Evolutionary conservation across 2,113 vertebrate species (phyloP), one percentile per base, ranked within the genome.

Genomic region (Pagrus major): DNA sequence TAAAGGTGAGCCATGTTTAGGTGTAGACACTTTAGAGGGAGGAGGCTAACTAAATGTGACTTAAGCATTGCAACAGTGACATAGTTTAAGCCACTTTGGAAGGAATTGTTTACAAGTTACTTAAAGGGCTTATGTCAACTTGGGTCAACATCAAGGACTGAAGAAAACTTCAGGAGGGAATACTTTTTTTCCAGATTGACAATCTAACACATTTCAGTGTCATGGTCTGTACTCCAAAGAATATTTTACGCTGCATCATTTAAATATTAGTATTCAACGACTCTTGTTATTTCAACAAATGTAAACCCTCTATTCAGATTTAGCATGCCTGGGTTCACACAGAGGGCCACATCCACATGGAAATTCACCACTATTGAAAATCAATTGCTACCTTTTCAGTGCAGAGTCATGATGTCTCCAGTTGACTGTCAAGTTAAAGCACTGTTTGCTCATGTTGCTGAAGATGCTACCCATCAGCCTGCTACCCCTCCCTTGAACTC

Each of bases 111-210:
- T 88, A 89, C 80, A 78, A 70, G 73, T 74, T 71, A 76, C 58
- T 89, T 86, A 89, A 82, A 88, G 80, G 84, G 84, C 79, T 93
- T 77, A 89, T 55, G 87, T 85, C 86, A 86, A 54, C 39, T 68
- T 37, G 69, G 78, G 85, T 91, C 86, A 91, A 64, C 66, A 4
- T 90, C 87, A 89, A 83, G 4, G 29, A 66, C 42, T 21, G 58
- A 58, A 49, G 25, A 39, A 67, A 88, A 84, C 75, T 84, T 81
- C 59, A 41, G 69, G 44, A 64, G 12, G 7, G 25, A 35, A 39
- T 15, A 47, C 21, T 29, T 58, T n/a, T n/a, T 49, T 47, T 52
- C 16, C 21, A 66, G 33, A 39, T 23, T 31, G 55, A 33, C 69
- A 47, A 31, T 63, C 7, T 14, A 29, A 65, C 63, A 63, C 20